phyloP scores from a whole-genome alignment of 2,888 invertebrate genomes.

The Athalia circularis region DNA sequence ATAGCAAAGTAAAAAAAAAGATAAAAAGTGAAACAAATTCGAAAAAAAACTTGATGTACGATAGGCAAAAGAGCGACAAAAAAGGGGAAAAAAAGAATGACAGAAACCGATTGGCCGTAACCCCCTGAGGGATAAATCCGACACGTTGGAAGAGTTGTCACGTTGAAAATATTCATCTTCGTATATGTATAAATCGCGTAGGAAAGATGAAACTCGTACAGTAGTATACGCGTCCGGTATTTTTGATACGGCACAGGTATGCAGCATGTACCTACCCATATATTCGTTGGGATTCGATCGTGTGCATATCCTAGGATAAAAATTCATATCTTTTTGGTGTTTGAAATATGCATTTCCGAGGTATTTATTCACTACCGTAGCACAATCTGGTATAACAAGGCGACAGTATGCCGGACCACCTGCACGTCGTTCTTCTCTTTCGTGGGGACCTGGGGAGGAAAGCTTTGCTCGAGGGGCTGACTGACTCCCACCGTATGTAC shows the following conservation, averaged over 20 bases:
- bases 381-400: neutral
- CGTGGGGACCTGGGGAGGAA: too few species aligned
- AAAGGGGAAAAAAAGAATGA: neutral
- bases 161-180: neutral
- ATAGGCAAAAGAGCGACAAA: neutral
- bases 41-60: too few species aligned
- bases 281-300: neutral
- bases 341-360: slow-evolving; percentile 39
- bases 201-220: too few species aligned
- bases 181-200: too few species aligned
- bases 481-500: too few species aligned
- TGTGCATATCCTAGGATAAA: too few species aligned
- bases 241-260: neutral
- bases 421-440: neutral
- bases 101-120: neutral
- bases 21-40: too few species aligned
- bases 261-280: neutral
- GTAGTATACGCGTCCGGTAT: too few species aligned
- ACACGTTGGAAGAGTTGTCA: slow-evolving; percentile 1
- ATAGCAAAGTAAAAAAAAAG: too few species aligned
- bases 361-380: slow-evolving; percentile 41
- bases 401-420: neutral
- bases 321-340: neutral
- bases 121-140: neutral
- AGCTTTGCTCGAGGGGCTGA: too few species aligned